A percentile compares a stretch with the other conserved stretches of the same genome.
Evolutionary conservation across 1,140 invertebrate species (phyloP).

Genomic region (Drosophila asahinai): DNA sequence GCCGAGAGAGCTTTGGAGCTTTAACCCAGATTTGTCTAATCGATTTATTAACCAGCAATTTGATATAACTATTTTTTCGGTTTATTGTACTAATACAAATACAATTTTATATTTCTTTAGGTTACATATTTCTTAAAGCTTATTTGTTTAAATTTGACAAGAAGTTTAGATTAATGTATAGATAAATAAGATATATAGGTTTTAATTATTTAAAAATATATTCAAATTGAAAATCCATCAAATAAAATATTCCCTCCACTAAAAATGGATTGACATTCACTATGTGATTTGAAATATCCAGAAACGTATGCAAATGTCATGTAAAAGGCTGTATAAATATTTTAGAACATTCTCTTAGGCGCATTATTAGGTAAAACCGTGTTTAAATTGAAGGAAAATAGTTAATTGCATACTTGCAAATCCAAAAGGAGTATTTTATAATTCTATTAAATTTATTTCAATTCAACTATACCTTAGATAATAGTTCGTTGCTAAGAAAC

Average conservation of each 20-base stretch:
- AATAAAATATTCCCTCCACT: neutral
- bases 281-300: neutral
- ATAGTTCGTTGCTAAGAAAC: neutral
- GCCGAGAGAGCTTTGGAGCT: constrained; percentile 26
- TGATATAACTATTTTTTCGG: constrained; percentile 1
- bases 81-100: no score
- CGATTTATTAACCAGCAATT: constrained; percentile 12
- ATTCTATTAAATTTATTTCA: no score
- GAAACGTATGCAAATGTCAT: neutral
- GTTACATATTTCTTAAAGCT: neutral
- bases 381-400: neutral
- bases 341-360: neutral
- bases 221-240: no score
- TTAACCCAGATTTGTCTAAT: constrained; percentile 25
- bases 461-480: no score
- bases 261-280: neutral
- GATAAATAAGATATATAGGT: neutral
- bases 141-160: no score
- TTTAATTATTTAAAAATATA: no score
- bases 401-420: neutral
- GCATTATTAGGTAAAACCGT: neutral
- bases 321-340: neutral
- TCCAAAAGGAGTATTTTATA: no score
- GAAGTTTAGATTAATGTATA: neutral
- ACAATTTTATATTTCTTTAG: no score